These are phyloP conservation scores for Labrus mixtus DNA, from an alignment of 2,113 vertebrate species.

Conservation along the genomic window DNA sequence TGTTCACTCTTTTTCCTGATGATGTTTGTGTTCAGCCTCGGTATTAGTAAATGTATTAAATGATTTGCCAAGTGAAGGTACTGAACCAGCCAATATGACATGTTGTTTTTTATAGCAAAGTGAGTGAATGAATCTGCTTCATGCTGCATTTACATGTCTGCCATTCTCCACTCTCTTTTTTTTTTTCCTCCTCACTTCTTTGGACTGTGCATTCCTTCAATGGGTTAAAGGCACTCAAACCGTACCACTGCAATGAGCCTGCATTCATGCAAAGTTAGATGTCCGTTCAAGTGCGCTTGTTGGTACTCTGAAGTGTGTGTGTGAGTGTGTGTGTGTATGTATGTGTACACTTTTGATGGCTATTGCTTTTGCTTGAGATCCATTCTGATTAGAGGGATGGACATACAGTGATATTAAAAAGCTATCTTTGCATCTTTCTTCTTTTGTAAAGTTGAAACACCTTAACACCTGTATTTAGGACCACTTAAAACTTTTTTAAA, in stretches of 20 bases:
- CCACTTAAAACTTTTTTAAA: slow-evolving; percentile 74
- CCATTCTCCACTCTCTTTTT: slow-evolving; percentile 27
- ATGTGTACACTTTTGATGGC: slow-evolving; percentile 66
- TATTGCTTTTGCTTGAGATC: slow-evolving; percentile 76
- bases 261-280: slow-evolving; percentile 69
- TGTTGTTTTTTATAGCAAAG: slow-evolving; percentile 37
- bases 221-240: slow-evolving; percentile 78
- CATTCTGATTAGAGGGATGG: slow-evolving; percentile 68
- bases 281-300: slow-evolving; percentile 67
- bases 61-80: slow-evolving; percentile 71
- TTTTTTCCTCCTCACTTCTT: slow-evolving; percentile 39
- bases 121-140: slow-evolving; percentile 43
- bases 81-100: slow-evolving; percentile 40
- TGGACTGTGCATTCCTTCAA: slow-evolving; percentile 61
- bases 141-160: slow-evolving; percentile 55
- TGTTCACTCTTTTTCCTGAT: slow-evolving; percentile 18
- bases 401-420: slow-evolving; percentile 73
- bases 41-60: slow-evolving; percentile 64
- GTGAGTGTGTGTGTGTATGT: slow-evolving; percentile 34
- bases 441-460: slow-evolving; percentile 69
- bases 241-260: slow-evolving; percentile 71
- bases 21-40: slow-evolving; percentile 55
- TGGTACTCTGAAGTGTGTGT: slow-evolving; percentile 72
- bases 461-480: slow-evolving; percentile 75
- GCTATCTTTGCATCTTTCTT: slow-evolving; percentile 72